Conservation (phyloP, 2,797 vertebrate species). For the Pangasius djambal region DNA sequence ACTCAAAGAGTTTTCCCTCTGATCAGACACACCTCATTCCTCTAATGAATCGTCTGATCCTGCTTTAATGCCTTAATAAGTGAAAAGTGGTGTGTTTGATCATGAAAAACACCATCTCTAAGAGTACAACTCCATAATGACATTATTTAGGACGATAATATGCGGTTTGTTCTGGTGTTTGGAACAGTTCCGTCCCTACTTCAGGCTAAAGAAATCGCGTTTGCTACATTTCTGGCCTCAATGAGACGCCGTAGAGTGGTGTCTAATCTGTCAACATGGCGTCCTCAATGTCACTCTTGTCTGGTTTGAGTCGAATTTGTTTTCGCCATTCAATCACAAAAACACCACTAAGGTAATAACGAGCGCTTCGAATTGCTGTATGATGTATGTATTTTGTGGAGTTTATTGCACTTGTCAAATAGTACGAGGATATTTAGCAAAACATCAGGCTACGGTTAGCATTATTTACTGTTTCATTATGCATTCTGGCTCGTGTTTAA, state of each 20-base stretch:
- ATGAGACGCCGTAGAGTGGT: slow-evolving; percentile 36
- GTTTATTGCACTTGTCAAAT: not conserved
- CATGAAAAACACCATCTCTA: not conserved
- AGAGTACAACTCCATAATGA: not conserved
- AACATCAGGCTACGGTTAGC: not conserved
- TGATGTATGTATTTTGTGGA: not conserved
- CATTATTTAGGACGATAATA: not conserved
- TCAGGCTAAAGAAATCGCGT: slow-evolving; percentile 30
- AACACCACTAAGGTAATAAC: slow-evolving; percentile 73
- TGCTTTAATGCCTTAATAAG: not conserved
- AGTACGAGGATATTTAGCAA: not conserved
- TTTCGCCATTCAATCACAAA: slow-evolving; percentile 67
- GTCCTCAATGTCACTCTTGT: slow-evolving; percentile 80
- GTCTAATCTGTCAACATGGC: slow-evolving; percentile 68
- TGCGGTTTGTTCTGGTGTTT: not conserved
- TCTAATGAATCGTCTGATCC: not conserved
- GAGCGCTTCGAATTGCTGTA: not conserved
- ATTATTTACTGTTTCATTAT: not conserved
- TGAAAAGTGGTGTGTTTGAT: not conserved
- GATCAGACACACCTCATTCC: no score
- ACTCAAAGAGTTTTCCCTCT: not conserved
- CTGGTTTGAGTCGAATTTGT: slow-evolving; percentile 70
- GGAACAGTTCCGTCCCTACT: not conserved
- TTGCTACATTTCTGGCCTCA: slow-evolving; percentile 6
- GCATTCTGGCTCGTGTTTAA: not conserved